Percentiles rank a stretch among this genome's conserved stretches.
These are phyloP conservation scores for Schizaphis graminum DNA, from an alignment of 2,888 invertebrate species.

Conservation along the genomic window DNA sequence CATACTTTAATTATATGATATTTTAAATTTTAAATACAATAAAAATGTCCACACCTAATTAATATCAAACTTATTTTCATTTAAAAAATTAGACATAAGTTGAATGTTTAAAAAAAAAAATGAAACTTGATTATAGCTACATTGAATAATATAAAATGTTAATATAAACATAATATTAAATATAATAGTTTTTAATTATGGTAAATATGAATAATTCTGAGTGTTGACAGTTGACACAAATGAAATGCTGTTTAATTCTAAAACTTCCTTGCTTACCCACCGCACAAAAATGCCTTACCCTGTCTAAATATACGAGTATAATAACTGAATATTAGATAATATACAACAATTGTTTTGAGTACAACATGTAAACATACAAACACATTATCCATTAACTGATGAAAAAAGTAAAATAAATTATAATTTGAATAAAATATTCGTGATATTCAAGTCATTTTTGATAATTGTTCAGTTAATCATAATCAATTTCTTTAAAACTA, in stretches of 20 bases:
- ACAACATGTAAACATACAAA: background rate
- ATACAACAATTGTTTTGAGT: background rate
- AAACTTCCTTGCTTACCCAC: background rate
- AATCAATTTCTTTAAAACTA: background rate
- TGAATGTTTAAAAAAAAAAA: background rate
- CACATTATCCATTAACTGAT: background rate
- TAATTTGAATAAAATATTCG: background rate
- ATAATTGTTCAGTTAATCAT: background rate
- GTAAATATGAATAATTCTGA: background rate
- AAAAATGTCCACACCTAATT: background rate
- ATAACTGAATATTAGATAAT: background rate
- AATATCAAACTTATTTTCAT: background rate
- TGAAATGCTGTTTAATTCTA: background rate
- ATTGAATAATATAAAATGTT: background rate
- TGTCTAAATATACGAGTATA: background rate
- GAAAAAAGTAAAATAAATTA: background rate
- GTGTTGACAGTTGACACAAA: background rate
- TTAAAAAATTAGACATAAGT: background rate
- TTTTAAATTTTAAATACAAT: background rate
- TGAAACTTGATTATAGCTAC: background rate
- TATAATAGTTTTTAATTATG: background rate
- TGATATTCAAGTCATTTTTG: background rate
- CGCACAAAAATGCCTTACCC: background rate
- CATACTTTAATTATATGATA: background rate
- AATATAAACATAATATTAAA: background rate